Conservation (phyloP, 23 tunicate genomes). For the Clavelina lepadiformis region DNA sequence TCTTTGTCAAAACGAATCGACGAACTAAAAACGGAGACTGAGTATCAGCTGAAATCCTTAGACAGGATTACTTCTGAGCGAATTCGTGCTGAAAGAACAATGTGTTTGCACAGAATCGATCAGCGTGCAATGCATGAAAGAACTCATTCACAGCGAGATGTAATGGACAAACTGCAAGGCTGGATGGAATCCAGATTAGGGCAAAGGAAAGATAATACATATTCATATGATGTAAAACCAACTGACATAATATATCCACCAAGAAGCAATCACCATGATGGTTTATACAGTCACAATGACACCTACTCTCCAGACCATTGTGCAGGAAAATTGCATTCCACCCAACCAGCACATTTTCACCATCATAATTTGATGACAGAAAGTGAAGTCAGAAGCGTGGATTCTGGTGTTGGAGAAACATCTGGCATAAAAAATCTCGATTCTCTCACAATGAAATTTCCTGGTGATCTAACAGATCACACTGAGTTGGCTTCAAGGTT, state of each 20-base stretch:
- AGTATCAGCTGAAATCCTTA: constrained; percentile 18
- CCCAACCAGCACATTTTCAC: too few relatives aligned
- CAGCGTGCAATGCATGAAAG: constrained; percentile 30
- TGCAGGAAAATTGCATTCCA: too few relatives aligned
- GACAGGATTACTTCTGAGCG: constrained; percentile 30
- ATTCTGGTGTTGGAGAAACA: constrained; percentile 30
- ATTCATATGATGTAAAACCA: not conserved
- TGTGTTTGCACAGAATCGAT: constrained; percentile 54
- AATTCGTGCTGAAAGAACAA: constrained; percentile 46
- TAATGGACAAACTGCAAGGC: constrained; percentile 3
- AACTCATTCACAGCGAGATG: constrained; percentile 6
- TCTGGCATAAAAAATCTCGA: not conserved
- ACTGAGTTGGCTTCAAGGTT: too few relatives aligned
- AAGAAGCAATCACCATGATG: not conserved
- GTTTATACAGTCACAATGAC: not conserved
- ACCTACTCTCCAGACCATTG: not conserved
- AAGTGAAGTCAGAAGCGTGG: constrained; percentile 23
- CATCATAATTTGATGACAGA: too few relatives aligned
- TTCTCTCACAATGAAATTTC: not conserved
- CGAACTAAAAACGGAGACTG: constrained; percentile 28
- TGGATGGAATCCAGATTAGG: constrained; percentile 21
- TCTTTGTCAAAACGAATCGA: constrained; percentile 18
- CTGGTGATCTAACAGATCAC: too few relatives aligned
- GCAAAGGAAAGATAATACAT: not conserved
- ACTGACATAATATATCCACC: not conserved